Base-by-base conservation (phyloP, 2,888 invertebrate species). In the Marronus borbonicus region DNA sequence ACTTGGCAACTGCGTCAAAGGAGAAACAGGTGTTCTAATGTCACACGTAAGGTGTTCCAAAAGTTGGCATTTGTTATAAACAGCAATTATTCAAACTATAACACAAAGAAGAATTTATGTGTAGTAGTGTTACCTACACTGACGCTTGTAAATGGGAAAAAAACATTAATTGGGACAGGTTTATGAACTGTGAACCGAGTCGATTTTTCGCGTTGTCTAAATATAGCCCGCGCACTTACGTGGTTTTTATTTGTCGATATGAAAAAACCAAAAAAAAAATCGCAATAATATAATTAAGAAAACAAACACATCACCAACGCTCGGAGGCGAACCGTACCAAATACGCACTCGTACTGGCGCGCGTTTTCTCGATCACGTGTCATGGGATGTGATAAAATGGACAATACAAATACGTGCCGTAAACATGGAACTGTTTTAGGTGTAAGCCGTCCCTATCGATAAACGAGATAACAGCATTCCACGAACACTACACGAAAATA, bases 21-120 rank as follows among this genome's bases (percentile, higher is more conserved):
- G 64, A 31, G 31, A 77, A 77, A 72, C 77, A 72, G 77, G 77
- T 77, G 74, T 72, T 65, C 58, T 74, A 74, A 74, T 75, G 75
- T 74, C 75, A 60, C 49, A 55, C 31, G 58, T 62, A 74, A 74
- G 75, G 74, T 78, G 75, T 75, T 72, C 49, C 55, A 75, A 75
- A 75, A 75, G 58, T 74, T 78, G 78, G 74, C 75, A 75, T 17
- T 60, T 60, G 62, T 60, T 60, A 44, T 60, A 49, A 39, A 75
- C 64, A 60, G 60, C 28, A 75, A 75, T 75, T 78, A 75, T 78
- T 78, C 68, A 66, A 39, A 74, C 36, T 20, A 17, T 74, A 24
- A 44, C 60, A 74, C 60, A 60, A 74, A 74, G 60, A 28, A 60
- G 44, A 60, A 39, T 60, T 60, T 55, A 55, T 28, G 49, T 68